Conservation (phyloP, 2,888 invertebrate species). For the Polyploca ridens region DNA sequence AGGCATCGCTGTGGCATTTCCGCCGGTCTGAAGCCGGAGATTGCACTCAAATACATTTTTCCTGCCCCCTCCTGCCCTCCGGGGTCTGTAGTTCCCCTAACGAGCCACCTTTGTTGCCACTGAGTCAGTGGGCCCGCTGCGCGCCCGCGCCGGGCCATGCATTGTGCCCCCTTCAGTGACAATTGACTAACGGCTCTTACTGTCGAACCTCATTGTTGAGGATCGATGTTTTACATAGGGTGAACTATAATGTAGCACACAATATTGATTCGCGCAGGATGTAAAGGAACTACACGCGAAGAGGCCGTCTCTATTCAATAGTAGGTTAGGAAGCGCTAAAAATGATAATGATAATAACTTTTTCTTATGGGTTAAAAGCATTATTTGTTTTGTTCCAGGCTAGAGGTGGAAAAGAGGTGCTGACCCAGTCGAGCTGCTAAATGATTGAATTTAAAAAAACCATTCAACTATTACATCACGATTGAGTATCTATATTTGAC, state of each 20-base stretch:
- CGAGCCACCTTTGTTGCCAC: conserved; percentile 45
- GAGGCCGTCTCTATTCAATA: neutral
- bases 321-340: no score
- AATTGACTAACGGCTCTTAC: neutral
- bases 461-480: no score
- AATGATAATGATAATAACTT: no score
- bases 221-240: neutral
- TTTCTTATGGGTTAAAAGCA: no score
- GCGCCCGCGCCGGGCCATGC: conserved; percentile 25
- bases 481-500: no score
- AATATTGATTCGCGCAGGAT: neutral
- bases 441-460: no score
- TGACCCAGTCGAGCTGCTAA: no score
- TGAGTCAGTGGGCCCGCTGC: conserved; percentile 21
- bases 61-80: conserved; percentile 23
- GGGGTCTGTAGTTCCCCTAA: conserved; percentile 29
- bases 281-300: neutral
- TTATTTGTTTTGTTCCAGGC: no score
- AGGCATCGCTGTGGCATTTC: conserved; percentile 28
- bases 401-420: no score
- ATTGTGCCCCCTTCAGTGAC: neutral
- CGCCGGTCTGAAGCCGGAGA: conserved; percentile 49
- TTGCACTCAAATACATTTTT: conserved; percentile 64
- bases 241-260: neutral
- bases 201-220: neutral